A percentile compares a stretch with the other conserved stretches of the same genome.
Conservation (phyloP, 2,888 invertebrate species). For the Drosophila silvestris region DNA sequence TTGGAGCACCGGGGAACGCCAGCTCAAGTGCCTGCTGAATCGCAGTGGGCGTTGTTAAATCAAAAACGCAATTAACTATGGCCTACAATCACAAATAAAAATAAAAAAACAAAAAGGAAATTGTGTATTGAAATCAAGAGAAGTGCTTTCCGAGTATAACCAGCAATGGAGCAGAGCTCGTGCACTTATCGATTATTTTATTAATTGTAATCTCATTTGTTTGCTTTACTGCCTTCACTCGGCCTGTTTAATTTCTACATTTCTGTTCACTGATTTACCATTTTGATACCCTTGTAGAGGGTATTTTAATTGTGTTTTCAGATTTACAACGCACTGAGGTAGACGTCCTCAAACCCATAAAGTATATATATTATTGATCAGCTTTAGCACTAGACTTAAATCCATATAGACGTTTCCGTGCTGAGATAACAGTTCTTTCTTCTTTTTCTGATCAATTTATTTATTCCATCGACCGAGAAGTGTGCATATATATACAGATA, state of each 20-base stretch:
- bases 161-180: slow-evolving; percentile 20
- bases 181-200: slow-evolving; percentile 79
- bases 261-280: slow-evolving; percentile 67
- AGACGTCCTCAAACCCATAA: background rate
- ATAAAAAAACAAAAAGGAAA: background rate
- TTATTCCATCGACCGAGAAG: slow-evolving; percentile 53
- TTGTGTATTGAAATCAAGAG: slow-evolving; percentile 2
- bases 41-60: slow-evolving; percentile 53
- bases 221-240: slow-evolving; percentile 54
- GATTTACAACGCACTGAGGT: background rate
- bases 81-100: slow-evolving; percentile 47
- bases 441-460: slow-evolving; percentile 74
- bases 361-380: background rate
- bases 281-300: background rate
- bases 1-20: slow-evolving; percentile 33
- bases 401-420: background rate
- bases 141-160: background rate
- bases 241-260: slow-evolving; percentile 51
- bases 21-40: slow-evolving; percentile 45
- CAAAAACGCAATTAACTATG: slow-evolving; percentile 74
- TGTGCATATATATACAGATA: slow-evolving; percentile 4
- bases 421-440: background rate
- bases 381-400: background rate
- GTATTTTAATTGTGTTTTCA: background rate
- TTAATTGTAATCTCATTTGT: slow-evolving; percentile 80